Conservation (phyloP, 2,797 vertebrate genomes). For the Argyrosomus regius region DNA sequence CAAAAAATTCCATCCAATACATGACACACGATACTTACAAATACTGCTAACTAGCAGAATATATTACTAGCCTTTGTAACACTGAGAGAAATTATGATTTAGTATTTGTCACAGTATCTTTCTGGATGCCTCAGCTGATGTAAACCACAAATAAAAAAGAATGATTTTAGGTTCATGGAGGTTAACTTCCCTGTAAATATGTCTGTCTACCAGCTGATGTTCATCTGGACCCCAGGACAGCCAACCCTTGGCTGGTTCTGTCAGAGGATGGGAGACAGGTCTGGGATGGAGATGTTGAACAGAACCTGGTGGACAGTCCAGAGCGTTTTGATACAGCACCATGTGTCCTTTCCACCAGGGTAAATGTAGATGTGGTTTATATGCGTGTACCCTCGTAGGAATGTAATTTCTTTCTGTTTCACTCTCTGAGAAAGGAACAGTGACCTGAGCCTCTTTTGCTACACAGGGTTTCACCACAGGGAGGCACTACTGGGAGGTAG, state of each 20-base stretch:
- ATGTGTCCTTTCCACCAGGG: slow-evolving; percentile 83
- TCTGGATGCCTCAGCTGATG: neutral
- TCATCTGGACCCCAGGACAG: slow-evolving; percentile 84
- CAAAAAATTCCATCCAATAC: neutral
- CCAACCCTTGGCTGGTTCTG: slow-evolving; percentile 85
- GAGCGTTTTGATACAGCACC: slow-evolving; percentile 84
- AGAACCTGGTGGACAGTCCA: slow-evolving; percentile 62
- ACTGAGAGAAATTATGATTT: neutral
- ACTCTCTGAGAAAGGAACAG: neutral
- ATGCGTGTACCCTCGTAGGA: neutral
- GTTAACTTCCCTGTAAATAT: neutral
- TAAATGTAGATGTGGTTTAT: slow-evolving; percentile 19
- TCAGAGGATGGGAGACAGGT: slow-evolving; percentile 81
- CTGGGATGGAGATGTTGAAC: slow-evolving; percentile 73
- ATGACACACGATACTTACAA: neutral
- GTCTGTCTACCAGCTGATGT: slow-evolving; percentile 75
- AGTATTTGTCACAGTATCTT: neutral
- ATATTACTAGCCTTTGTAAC: neutral
- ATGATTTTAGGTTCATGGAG: neutral
- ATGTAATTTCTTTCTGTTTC: neutral
- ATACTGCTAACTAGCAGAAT: neutral
- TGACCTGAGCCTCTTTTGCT: slow-evolving; percentile 47
- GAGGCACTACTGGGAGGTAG: slow-evolving; percentile 87
- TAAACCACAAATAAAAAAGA: neutral
- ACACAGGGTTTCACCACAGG: slow-evolving; percentile 80